These are phyloP conservation scores for Spodoptera littoralis DNA, from an alignment of 2,888 invertebrate species.

Conservation along the genomic window DNA sequence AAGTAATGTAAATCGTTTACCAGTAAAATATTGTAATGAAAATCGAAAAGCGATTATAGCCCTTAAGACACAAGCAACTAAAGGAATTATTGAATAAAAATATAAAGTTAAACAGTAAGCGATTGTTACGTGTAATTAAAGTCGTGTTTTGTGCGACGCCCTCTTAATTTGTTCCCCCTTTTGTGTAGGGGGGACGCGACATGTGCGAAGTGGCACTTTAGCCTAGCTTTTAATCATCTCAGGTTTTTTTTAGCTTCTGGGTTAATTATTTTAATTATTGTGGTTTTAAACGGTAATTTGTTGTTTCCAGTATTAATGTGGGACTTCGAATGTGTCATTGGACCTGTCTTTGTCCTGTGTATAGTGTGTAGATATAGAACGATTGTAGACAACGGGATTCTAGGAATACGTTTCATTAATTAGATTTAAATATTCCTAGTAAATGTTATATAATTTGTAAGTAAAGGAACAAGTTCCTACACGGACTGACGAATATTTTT, in stretches of 20 bases:
- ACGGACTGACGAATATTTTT: too few relatives aligned
- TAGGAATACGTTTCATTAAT: too few relatives aligned
- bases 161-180: constrained; percentile 73
- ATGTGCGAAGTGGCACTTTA: constrained; percentile 74
- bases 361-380: too few relatives aligned
- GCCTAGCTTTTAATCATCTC: constrained; percentile 62
- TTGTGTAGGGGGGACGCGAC: constrained; percentile 65
- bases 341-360: too few relatives aligned
- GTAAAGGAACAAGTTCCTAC: too few relatives aligned
- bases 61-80: constrained; percentile 30
- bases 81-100: constrained; percentile 48
- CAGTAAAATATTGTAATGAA: constrained; percentile 25
- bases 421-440: too few relatives aligned
- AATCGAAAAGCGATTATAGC: constrained; percentile 30
- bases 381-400: too few relatives aligned
- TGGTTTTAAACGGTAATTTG: constrained; percentile 32
- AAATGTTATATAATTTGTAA: too few relatives aligned
- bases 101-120: constrained; percentile 62
- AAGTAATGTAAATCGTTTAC: constrained; percentile 30
- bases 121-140: constrained; percentile 76
- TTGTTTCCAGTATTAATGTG: constrained; percentile 7
- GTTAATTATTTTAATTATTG: constrained; percentile 55
- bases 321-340: constrained; percentile 1
- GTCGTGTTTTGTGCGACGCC: constrained; percentile 72
- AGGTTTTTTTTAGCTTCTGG: constrained; percentile 46